Evolutionary conservation across 2,888 invertebrate species (phyloP).

Genomic region (Platycheirus albimanus): DNA sequence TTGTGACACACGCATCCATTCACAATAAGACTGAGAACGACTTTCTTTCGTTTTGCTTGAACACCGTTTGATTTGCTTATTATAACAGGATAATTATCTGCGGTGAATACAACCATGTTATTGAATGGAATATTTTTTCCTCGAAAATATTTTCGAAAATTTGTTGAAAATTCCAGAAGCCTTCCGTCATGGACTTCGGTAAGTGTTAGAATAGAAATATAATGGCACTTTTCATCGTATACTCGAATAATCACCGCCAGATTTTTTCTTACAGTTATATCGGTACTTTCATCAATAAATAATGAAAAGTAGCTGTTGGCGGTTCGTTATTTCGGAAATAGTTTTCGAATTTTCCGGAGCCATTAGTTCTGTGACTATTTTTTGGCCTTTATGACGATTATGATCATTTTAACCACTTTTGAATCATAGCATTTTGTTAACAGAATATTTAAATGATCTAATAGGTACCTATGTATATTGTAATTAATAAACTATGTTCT

Average conservation of each 20-base stretch:
- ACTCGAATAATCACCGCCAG: neutral
- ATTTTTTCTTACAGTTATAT: neutral
- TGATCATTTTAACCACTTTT: too few relatives aligned
- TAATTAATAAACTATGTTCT: too few relatives aligned
- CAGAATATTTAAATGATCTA: too few relatives aligned
- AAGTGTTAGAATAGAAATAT: neutral
- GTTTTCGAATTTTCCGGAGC: neutral
- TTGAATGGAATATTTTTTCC: conserved; percentile 1
- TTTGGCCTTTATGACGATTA: neutral
- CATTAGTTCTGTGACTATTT: too few relatives aligned
- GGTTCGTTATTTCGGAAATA: neutral
- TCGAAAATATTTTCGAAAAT: neutral
- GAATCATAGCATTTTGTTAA: too few relatives aligned
- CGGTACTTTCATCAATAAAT: neutral
- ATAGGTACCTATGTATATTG: too few relatives aligned
- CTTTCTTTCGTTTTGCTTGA: conserved; percentile 44
- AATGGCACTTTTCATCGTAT: neutral
- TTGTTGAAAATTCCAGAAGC: conserved; percentile 3
- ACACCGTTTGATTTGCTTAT: conserved; percentile 45
- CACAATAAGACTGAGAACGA: conserved; percentile 29
- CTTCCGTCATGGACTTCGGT: neutral
- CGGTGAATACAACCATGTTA: conserved; percentile 15
- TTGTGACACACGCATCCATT: conserved; percentile 33
- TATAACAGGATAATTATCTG: conserved; percentile 49
- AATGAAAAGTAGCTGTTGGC: neutral